A percentile compares a stretch with the other conserved stretches of the same genome.
Evolutionary conservation across 2,888 invertebrate species (phyloP).

Genomic region (Cryptus viduatorius): DNA sequence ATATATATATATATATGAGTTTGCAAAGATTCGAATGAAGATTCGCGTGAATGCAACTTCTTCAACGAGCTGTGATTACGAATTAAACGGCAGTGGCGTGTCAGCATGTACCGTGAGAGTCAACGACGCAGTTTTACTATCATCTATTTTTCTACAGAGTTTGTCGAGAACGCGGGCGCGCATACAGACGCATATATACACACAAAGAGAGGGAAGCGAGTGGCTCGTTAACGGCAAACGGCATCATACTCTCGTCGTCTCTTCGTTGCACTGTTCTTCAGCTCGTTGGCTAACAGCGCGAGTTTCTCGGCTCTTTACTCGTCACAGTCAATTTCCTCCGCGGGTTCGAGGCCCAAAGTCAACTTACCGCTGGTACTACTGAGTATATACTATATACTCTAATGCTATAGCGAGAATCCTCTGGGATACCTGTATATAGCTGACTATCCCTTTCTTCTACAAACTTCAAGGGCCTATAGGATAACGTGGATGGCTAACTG

Average conservation of each 20-base stretch:
- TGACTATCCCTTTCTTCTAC: constrained; percentile 29
- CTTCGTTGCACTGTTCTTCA: constrained; percentile 41
- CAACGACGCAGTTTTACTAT: background rate
- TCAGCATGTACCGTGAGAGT: background rate
- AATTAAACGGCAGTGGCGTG: constrained; percentile 41
- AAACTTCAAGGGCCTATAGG: constrained; percentile 28
- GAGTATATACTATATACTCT: constrained; percentile 6
- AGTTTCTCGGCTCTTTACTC: constrained; percentile 49
- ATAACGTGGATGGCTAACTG: constrained; percentile 31
- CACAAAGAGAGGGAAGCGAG: constrained; percentile 35
- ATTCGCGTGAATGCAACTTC: constrained; percentile 7
- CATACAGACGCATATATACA: constrained; percentile 26
- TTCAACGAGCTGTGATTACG: constrained; percentile 28
- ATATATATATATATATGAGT: background rate
- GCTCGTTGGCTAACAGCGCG: constrained; percentile 25
- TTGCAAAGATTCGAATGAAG: background rate
- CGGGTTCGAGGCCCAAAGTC: constrained; percentile 54
- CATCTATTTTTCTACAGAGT: constrained; percentile 8
- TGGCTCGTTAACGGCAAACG: constrained; percentile 51
- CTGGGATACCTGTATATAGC: constrained; percentile 7
- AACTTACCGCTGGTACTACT: constrained; percentile 36
- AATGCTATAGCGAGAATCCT: constrained; percentile 28
- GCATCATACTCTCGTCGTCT: constrained; percentile 30
- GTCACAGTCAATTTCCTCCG: constrained; percentile 64
- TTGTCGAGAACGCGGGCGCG: constrained; percentile 14